These are phyloP conservation scores for Pseudorectes ferrugineus DNA, from an alignment of 2,113 vertebrate species.

Conservation along the genomic window DNA sequence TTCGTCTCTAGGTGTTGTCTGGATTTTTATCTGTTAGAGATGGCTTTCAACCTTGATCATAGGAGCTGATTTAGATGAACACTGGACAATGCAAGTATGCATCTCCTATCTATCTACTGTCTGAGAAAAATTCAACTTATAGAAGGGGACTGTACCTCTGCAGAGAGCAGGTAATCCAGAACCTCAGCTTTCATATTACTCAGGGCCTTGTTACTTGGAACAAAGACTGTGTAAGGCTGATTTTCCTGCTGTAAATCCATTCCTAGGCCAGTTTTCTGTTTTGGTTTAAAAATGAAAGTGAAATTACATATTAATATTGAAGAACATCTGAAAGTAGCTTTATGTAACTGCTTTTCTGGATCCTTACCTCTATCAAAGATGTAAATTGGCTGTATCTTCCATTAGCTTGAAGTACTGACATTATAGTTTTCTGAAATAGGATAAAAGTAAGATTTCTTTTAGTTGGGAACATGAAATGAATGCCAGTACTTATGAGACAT, in stretches of 20 bases:
- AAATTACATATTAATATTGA: neutral
- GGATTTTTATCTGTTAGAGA: neutral
- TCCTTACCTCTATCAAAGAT: conserved; percentile 80
- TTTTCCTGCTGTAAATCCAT: conserved; percentile 69
- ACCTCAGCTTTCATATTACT: conserved; percentile 66
- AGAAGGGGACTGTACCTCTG: conserved; percentile 72
- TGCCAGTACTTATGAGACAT: neutral
- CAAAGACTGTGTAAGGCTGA: conserved; percentile 81
- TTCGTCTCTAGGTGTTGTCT: neutral
- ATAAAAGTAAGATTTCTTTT: neutral
- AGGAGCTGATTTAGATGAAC: neutral
- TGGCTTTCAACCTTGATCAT: neutral
- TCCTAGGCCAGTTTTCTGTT: conserved; percentile 75
- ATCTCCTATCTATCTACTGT: neutral
- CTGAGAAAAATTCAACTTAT: neutral
- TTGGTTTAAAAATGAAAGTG: conserved; percentile 19
- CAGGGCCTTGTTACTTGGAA: conserved; percentile 80
- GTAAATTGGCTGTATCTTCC: conserved; percentile 79
- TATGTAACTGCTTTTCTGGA: neutral
- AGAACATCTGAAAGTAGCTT: neutral
- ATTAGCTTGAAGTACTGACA: conserved; percentile 79
- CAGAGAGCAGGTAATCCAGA: conserved; percentile 79
- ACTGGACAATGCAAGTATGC: neutral
- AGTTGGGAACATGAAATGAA: neutral
- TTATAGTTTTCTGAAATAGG: conserved; percentile 80